Base-by-base conservation (phyloP, 2,113 vertebrate genomes). In the Cyanocitta stelleri region DNA sequence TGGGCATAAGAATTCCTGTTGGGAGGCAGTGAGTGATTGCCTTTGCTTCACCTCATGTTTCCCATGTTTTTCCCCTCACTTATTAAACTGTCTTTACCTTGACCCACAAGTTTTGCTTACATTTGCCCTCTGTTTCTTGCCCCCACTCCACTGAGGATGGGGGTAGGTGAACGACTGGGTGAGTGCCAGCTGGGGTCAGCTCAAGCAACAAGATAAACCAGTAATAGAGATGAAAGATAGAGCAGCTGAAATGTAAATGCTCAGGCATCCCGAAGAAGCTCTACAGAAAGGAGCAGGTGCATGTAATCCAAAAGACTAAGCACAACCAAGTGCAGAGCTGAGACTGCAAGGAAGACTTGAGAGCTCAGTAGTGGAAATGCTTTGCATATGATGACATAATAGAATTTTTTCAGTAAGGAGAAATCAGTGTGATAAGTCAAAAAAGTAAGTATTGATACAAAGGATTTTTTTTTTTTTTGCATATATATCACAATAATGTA, bases 141-240 rank as follows among this genome's bases (percentile, higher is more conserved):
- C 8, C 13, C 13, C 12, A 35, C 37, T 12, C 27, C 5, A 9
- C 0, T 61, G 32, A 13, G 21, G 32, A 1, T 1, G 1, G 13
- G 11, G 4, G 5, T 66, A 24, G 71, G 12, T 46, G 16, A 66
- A 52, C 1, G 1, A 24, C 14, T 32, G 6, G 20, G 9, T 48
- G 23, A 20, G 30, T 83, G 27, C 13, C 58, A 51, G 32, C 7
- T 79, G 37, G 5, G 12, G 30, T 61, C 54, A 77, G 7, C 24
- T 81, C 59, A 39, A 33, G 32, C 21, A 85, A 41, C 32, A 35
- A 89, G 13, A 67, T 77, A 69, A 77, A 89, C 39, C 58, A 71
- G 11, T 39, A 72, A 29, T 0, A 63, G 14, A 72, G 37, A 63
- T 9, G 11, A 71, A 77, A 69, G 33, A 58, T 5, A 48, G 11